Base-by-base conservation (phyloP, 37 sponge, comb jelly and placozoan genomes). In the Dysidea cf. avara region DNA sequence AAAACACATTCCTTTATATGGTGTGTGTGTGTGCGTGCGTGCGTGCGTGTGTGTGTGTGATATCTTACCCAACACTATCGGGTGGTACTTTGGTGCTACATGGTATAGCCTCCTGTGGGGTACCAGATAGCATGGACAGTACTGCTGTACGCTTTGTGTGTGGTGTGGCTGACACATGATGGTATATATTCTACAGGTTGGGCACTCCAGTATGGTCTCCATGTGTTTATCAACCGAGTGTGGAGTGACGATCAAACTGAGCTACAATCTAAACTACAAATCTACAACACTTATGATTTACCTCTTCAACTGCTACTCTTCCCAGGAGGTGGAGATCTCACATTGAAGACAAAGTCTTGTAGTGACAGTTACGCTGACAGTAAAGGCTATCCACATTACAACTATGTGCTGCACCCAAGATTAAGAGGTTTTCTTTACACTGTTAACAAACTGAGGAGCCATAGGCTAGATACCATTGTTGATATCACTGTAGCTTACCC, bases 401-500 rank as follows among this genome's bases (percentile, higher is more conserved):
- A 81, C 31, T 93, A 93, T 51, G 62, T 66, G 20, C 83, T 93
- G 49, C 94, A 93, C 47, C 94, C 94, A 30, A 77, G 66, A 16
- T 65, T 80, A 46, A 93, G 56, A 7, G 94, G 94, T 16, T 89
- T 93, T 68, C 38, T 48, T 6, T 78, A 82, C 69, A 28, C 58
- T 32, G 54, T 89, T 36, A 71, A 82, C 7, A 74, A 69, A 7
- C 83, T 93, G 32, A 72, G 82, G 29, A 69, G 68, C 35, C 61
- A 52, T 4, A 56, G 83, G 3, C 56, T 93, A 39, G 94, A 93
- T 18, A 64, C 90, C 22, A 77, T 93, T 55, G 68, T 83, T 56
- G 94, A 93, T 48, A 78, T 93, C 33, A 93, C 94, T 21, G 61
- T 93, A 9, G 94, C 66, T 6, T 93, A 78, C 47, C 91, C 91